These are phyloP conservation scores for Silurus lanzhouensis DNA, from an alignment of 2,797 vertebrate genomes.

Conservation along the genomic window DNA sequence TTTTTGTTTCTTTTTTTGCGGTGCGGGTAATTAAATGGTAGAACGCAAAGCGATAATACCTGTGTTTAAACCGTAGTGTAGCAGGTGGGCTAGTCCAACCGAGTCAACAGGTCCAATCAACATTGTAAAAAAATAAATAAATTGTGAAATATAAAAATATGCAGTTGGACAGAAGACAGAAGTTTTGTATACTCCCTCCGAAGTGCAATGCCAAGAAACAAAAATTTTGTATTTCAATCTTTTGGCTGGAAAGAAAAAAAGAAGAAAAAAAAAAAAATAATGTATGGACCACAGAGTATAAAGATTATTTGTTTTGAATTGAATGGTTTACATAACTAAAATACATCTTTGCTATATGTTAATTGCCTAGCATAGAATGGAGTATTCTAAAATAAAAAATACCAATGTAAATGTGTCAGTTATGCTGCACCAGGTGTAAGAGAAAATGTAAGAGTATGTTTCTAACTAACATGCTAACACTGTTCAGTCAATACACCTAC, in stretches of 20 bases:
- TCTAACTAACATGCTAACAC: not conserved
- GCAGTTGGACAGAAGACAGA: not conserved
- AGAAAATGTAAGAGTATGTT: not conserved
- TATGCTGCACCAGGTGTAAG: not conserved
- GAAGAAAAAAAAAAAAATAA: too few species aligned
- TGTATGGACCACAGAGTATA: too few species aligned
- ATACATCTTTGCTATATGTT: too few species aligned
- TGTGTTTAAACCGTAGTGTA: not conserved
- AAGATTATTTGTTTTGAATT: too few species aligned
- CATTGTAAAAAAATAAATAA: not conserved
- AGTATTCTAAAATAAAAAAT: not conserved
- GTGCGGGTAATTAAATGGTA: constrained; percentile 10
- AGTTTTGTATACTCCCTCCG: not conserved
- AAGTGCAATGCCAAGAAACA: not conserved
- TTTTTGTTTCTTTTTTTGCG: too few species aligned
- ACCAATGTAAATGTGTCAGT: not conserved
- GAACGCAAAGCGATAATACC: constrained; percentile 20
- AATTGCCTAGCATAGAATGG: too few species aligned
- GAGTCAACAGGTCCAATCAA: not conserved
- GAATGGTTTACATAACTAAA: too few species aligned
- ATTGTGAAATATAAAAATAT: not conserved
- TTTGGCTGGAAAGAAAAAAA: too few species aligned
- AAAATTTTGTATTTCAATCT: not conserved
- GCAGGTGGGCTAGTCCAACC: too few species aligned
- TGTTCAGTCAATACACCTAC: not conserved